Evolutionary conservation across 2,888 invertebrate species (phyloP).

Genomic region (Folsomia manolachei): DNA sequence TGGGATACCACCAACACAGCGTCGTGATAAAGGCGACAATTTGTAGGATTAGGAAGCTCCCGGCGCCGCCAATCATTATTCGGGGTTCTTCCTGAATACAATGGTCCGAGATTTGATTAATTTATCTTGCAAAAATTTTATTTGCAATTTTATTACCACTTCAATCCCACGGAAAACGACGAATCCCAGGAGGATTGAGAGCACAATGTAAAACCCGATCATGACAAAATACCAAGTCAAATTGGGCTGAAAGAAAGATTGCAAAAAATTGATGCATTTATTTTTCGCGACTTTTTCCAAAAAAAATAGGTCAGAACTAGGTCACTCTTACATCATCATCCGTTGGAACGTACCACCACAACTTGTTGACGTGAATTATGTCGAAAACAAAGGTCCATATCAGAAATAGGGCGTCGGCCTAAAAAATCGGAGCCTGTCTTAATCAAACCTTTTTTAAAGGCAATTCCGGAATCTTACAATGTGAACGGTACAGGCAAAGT

Average conservation of each 20-base stretch:
- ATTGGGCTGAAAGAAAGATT: too few relatives aligned
- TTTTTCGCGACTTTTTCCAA: too few relatives aligned
- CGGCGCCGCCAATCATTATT: conserved; percentile 30
- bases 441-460: neutral
- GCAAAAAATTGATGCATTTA: too few relatives aligned
- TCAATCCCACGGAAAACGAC: conserved; percentile 33
- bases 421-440: neutral
- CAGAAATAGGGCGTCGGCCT: conserved; percentile 36
- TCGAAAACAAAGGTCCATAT: conserved; percentile 36
- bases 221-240: conserved; percentile 28
- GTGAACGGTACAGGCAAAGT: conserved; percentile 36
- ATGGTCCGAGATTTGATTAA: neutral
- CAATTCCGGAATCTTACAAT: conserved; percentile 27
- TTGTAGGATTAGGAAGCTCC: conserved; percentile 31
- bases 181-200: conserved; percentile 32
- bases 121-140: neutral
- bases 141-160: conserved; percentile 22
- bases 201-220: conserved; percentile 34
- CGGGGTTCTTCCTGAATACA: neutral
- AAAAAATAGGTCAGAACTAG: too few relatives aligned
- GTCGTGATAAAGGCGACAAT: conserved; percentile 32
- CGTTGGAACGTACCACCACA: conserved; percentile 28
- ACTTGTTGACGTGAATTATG: conserved; percentile 33
- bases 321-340: conserved; percentile 36
- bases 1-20: conserved; percentile 37